Evolutionary conservation across 2,113 vertebrate species (phyloP), one percentile per base, ranked within the genome.

Genomic region (Cinclus cinclus): DNA sequence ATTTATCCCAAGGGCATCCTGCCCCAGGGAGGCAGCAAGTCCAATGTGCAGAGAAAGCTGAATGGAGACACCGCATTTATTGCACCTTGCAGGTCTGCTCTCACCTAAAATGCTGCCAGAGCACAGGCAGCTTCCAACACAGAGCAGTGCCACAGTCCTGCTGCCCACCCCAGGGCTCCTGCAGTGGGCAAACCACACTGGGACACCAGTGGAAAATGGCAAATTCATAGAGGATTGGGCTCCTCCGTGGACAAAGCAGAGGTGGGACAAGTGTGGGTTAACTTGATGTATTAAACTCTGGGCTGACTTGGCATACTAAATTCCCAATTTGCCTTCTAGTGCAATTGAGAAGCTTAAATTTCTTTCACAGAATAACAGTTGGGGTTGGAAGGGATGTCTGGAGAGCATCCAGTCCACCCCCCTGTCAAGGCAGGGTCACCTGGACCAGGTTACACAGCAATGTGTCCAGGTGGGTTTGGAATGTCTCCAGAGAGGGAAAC

Each of bases 31-130:
- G 22, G 33, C 2, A 53, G 31, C 35, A 41, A 49, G 12, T 2
- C 42, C 53, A 28, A 0, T 2, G 27, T 6, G 8, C 58, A 63
- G 37, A 71, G 50, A 33, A 49, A 70, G 22, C 13, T 6, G 3
- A 53, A n/a, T 2, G 46, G 55, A 59, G 37, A 35, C 0, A 5
- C 49, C 24, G 31, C 0, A 2, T 24, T 50, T 33, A 20, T 8
- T 37, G 33, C 47, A n/a, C 52, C 42, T 53, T 35, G 37, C 37
- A 47, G 28, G 14, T 35, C 37, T 79, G 56, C 31, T 63, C 60
- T 79, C 62, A 31, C n/a, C 41, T 21, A 8, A 58, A 88, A 33
- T 1, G 37, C 62, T 75, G 37, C n/a, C 83, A 33, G 50, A 78
- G 46, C 8, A 74, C 41, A 28, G 50, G 35, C 42, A 56, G n/a